phyloP scores from a whole-genome alignment of 2,797 vertebrate species.

The Alca torda region DNA sequence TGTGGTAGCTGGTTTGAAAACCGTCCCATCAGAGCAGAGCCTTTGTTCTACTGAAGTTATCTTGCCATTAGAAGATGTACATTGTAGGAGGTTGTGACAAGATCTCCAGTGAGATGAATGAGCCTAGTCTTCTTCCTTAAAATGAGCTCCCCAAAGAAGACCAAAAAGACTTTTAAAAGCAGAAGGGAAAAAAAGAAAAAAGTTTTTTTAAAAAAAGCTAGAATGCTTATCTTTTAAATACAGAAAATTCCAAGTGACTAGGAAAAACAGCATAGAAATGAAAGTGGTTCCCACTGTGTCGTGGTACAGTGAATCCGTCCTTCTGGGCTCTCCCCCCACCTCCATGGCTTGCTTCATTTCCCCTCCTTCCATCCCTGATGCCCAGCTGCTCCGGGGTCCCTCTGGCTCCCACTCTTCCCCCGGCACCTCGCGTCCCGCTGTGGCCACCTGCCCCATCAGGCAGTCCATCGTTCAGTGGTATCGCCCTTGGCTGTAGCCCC shows the following conservation, averaged over 20 bases:
- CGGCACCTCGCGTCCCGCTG: fast-evolving
- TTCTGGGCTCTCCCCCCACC: neutral
- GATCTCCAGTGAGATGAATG: neutral
- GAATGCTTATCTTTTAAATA: neutral
- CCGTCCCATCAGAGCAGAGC: neutral
- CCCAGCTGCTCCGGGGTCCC: neutral
- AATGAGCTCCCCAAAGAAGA: neutral
- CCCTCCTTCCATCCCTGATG: fast-evolving
- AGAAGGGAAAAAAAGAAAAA: too few relatives aligned
- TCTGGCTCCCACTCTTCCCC: neutral
- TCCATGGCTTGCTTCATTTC: neutral
- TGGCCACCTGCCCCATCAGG: neutral
- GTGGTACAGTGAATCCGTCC: neutral
- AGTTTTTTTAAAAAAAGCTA: neutral
- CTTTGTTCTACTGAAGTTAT: neutral
- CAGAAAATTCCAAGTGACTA: neutral
- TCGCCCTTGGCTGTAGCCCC: neutral
- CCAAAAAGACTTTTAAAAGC: neutral
- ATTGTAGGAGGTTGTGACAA: neutral
- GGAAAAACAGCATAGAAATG: neutral
- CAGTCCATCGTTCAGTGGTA: fast-evolving
- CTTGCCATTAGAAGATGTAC: neutral
- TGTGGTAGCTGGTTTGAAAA: neutral
- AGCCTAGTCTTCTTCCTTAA: neutral
- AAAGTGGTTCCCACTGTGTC: neutral